Percentiles rank a stretch among this genome's conserved stretches.
These are phyloP conservation scores for Neria commutata DNA, from an alignment of 2,888 invertebrate genomes.

Conservation along the genomic window DNA sequence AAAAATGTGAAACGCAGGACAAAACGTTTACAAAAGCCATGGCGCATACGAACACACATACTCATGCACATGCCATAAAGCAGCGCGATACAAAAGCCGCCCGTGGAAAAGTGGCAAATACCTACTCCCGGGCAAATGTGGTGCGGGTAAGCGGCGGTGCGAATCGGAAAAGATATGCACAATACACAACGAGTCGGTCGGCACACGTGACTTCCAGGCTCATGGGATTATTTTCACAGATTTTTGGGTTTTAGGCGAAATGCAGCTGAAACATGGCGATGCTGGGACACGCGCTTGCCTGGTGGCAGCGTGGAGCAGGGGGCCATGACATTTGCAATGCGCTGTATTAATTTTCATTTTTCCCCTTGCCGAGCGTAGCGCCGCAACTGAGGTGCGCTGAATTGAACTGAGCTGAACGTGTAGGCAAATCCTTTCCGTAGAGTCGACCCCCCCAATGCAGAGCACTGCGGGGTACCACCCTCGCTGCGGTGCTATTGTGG, in stretches of 20 bases:
- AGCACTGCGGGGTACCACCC: not conserved
- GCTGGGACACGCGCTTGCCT: not conserved
- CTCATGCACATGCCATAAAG: not conserved
- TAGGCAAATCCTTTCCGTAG: not conserved
- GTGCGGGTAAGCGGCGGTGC: no score
- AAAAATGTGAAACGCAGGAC: not conserved
- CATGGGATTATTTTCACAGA: conserved; percentile 50
- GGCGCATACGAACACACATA: not conserved
- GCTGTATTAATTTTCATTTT: conserved; percentile 11
- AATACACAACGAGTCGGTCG: conserved; percentile 6
- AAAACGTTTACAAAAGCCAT: not conserved
- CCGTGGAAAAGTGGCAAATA: no score
- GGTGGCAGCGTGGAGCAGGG: not conserved
- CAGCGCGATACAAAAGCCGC: no score
- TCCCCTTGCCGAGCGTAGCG: not conserved
- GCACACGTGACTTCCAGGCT: conserved; percentile 54
- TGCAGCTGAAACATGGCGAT: conserved; percentile 44
- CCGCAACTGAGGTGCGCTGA: no score
- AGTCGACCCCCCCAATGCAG: not conserved
- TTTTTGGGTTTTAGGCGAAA: conserved; percentile 54
- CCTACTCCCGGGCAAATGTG: no score
- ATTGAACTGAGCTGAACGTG: not conserved
- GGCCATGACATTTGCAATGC: conserved; percentile 10
- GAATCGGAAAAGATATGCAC: conserved; percentile 1
- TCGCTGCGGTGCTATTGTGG: not conserved